Evolutionary conservation across 2,888 invertebrate genomes (phyloP), one percentile per base, ranked within the genome.

Genomic region (Limulus polyphemus): DNA sequence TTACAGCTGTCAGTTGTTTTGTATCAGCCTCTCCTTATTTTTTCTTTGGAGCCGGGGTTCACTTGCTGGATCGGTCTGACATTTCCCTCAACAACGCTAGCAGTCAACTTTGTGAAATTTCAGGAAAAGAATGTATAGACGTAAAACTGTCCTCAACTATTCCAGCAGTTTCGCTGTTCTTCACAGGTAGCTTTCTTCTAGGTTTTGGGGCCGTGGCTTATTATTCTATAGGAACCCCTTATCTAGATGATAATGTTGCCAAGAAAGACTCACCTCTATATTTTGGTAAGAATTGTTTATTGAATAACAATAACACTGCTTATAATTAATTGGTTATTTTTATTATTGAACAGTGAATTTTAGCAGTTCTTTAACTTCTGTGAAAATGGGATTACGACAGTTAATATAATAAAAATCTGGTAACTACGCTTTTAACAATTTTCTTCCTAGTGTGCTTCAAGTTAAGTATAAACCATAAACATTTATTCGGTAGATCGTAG

Each of bases 181-280:
- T 68, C 52, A 7, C 65, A 10, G 69, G 65, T 2, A 66, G 61
- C 60, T 70, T 69, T 47, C 14, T 69, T 1, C 67, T 64, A 56
- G 69, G 69, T 12, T 60, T 70, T 49, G 70, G 70, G n/a, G 65
- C 65, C 32, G 67, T 65, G 16, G 65, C 62, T 3, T 69, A 60
- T 55, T 67, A 67, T 49, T 59, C 62, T 11, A 49, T 70, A 16
- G 69, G 69, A 11, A 54, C 62, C 7, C 63, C 67, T 4, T 69
- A 67, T 17, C 55, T 69, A 9, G 69, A 68, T 54, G 68, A 70
- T 57, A 68, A 67, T 51, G 62, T 66, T 11, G 67, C 55, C 16
- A 68, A 69, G 62, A 68, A 67, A 57, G 60, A 69, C 61, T 65
- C 67, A 4, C 62, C 69, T 1, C 4, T 68, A 16, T 67, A 69